Base-by-base conservation (phyloP, 1,140 invertebrate genomes). In the Lordiphosa clarofinis region DNA sequence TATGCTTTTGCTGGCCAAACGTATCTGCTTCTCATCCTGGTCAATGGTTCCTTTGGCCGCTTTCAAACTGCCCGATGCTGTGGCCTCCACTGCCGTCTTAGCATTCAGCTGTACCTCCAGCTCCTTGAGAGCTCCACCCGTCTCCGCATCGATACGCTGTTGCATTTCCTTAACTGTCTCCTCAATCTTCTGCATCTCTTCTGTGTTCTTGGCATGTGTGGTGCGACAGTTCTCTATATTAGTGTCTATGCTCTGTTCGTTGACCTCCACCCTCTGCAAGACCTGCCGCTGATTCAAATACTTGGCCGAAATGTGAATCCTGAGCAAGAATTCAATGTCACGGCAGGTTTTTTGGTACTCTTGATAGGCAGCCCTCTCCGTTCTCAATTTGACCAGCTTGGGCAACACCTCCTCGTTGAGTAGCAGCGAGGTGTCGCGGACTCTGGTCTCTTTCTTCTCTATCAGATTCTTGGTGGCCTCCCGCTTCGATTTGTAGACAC, bases 401-500 rank as follows among this genome's bases (percentile, higher is more conserved):
- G 98, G 97, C 13, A 92, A 92, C 38, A 99, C 95, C 87, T 98
- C 96, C 90, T 98, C 96, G 50, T 91, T 92, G 4, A 98, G 90
- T 54, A 98, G 92, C 74, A 92, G 91, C 88, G 96, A 94, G 15
- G 99, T 95, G 90, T 98, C 95, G 35, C 92, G 91, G 0, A 99
- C 90, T 90, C 97, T 98, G 3, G 92, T 92, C 90, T 99, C 96
- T 90, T 99, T 99, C 79, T 97, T 98, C 63, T 96, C 95, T 60
- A 99, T 97, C 0, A 94, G 95, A 86, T 94, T 96, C 59, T 96
- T 91, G 0, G 97, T 95, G 31, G 92, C 92, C 73, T 96, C 94
- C 81, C 97, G 98, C 88, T 99, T 99, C 1, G 92, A 92, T 90
- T 99, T 98, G 90, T 99, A 99, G 93, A 99, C 95, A 79, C 95